phyloP scores from a whole-genome alignment of 2,888 invertebrate genomes.

The Heliconius ismenius region DNA sequence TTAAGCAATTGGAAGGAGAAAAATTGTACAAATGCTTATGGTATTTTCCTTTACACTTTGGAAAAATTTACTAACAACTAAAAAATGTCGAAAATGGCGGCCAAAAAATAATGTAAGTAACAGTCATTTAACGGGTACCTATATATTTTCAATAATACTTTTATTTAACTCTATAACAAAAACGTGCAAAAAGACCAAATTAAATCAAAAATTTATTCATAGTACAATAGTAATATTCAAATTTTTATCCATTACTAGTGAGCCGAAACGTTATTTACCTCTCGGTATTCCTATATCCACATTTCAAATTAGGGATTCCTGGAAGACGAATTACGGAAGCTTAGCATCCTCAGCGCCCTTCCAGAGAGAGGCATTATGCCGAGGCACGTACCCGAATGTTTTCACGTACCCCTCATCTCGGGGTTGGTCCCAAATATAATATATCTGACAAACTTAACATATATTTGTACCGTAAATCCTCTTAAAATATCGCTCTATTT shows the following conservation, averaged over 20 bases:
- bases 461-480: constrained; percentile 82
- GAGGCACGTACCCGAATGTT: constrained; percentile 79
- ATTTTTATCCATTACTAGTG: not conserved
- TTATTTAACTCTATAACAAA: not conserved
- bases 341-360: constrained; percentile 74
- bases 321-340: constrained; percentile 79
- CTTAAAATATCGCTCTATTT: constrained; percentile 81
- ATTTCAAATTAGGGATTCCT: constrained; percentile 82
- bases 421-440: constrained; percentile 80
- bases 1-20: too few relatives aligned
- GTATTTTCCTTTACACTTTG: not conserved
- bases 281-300: constrained; percentile 70
- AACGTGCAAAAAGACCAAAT: too few relatives aligned
- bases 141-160: too few relatives aligned
- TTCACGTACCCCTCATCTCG: constrained; percentile 78
- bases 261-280: constrained; percentile 50
- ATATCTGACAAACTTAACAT: constrained; percentile 82
- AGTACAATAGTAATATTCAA: constrained; percentile 7
- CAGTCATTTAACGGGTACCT: not conserved
- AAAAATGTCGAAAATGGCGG: not conserved
- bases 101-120: not conserved
- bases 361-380: constrained; percentile 75
- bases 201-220: not conserved
- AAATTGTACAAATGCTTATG: not conserved
- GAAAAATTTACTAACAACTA: not conserved